Evolutionary conservation across 2,888 invertebrate genomes (phyloP), one percentile per base, ranked within the genome.

Genomic region (Gasteruption jaculator): DNA sequence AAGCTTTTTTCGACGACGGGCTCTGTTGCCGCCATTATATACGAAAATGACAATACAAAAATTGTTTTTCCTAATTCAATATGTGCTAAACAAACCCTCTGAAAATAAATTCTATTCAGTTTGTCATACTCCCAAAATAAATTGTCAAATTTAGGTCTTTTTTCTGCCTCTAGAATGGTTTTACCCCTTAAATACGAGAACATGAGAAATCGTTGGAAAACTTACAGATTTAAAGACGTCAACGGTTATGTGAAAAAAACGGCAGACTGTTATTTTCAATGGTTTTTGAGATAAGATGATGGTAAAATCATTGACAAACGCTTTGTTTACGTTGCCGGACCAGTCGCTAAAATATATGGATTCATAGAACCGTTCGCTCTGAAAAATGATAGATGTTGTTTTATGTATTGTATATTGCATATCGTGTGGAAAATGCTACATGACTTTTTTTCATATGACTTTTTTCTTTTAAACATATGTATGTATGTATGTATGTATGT

Each of bases 191-290:
- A n/a, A 27, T 8, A 12, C 11, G 10, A 16, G 12, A 16, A 37
- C 14, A n/a, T 15, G 6, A n/a, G 27, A 14, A 18, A 15, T 20
- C 11, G n/a, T 12, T 11, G 3, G 16, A 7, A 15, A 3, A 25
- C 12, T 45, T 43, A 44, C 48, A 37, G 21, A 22, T 5, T 33
- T 27, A 10, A 49, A 43, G 18, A 50, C 25, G 14, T 42, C 45
- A 19, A 45, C 20, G 0, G 46, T 43, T 2, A 49, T 34, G 11
- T 38, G 14, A 11, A 45, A 34, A 20, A 50, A 37, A 4, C 26
- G 2, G 5, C 30, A 41, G 12, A 32, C 44, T n/a, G 14, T 20
- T 22, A 40, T 4, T 5, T 7, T 7, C 5, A 40, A 29, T 15
- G 41, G 14, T 7, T 39, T 2, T 16, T 24, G 46, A 37, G 14